These are phyloP conservation scores for Quadroppia sp. DNA, from an alignment of 2,888 invertebrate genomes.

Conservation along the genomic window DNA sequence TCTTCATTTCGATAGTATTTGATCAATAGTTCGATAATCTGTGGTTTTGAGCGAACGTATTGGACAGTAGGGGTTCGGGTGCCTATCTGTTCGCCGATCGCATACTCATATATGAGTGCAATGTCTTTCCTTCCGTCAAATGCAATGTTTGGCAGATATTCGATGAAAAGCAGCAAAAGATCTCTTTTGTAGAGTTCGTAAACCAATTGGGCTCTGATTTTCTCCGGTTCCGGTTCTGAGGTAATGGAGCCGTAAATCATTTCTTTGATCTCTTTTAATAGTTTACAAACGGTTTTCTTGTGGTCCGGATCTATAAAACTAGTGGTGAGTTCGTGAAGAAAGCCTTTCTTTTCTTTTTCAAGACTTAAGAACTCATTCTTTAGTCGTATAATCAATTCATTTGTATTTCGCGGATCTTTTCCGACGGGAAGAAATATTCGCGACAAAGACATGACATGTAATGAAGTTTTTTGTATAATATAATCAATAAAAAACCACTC, in stretches of 20 bases:
- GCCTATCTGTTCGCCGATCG: not conserved
- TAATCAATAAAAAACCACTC: too few species aligned
- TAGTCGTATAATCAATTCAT: not conserved
- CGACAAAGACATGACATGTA: not conserved
- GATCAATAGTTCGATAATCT: not conserved
- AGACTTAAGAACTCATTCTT: not conserved
- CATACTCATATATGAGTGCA: not conserved
- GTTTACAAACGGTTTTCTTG: not conserved
- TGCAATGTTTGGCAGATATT: not conserved
- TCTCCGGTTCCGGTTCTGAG: not conserved
- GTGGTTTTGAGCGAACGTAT: not conserved
- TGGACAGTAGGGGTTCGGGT: not conserved
- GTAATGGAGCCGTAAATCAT: slow-evolving; percentile 1
- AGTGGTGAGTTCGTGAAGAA: too few species aligned
- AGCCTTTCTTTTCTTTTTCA: too few species aligned
- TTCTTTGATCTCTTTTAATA: not conserved
- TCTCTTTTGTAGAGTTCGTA: not conserved
- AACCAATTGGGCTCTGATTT: not conserved
- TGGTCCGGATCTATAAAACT: not conserved
- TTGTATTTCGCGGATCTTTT: not conserved
- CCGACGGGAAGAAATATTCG: not conserved
- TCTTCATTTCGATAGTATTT: not conserved
- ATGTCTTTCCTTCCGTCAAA: not conserved
- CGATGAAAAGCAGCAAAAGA: not conserved
- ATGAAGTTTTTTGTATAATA: too few species aligned